Evolutionary conservation across 2,797 vertebrate genomes (phyloP).

Genomic region (Luscinia megarhynchos): DNA sequence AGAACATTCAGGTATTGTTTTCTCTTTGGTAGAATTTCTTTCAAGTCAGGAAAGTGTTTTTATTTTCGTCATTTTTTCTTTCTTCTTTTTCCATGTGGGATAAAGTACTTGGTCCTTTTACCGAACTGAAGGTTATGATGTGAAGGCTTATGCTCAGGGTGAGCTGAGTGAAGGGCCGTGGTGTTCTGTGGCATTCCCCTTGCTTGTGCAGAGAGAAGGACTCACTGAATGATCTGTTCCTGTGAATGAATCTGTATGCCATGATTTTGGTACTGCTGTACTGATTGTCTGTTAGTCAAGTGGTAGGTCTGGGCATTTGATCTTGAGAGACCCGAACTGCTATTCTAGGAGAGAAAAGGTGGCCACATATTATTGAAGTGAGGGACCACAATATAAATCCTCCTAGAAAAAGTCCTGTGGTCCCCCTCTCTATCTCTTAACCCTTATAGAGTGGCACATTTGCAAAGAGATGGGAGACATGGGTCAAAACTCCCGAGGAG

Average conservation of each 20-base stretch:
- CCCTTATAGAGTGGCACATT: background rate
- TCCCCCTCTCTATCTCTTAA: background rate
- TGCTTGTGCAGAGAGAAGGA: background rate
- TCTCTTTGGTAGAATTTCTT: background rate
- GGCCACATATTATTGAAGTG: background rate
- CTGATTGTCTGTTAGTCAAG: background rate
- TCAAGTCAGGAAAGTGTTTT: background rate
- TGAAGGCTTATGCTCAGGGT: background rate
- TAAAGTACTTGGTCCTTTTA: background rate
- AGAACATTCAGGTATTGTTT: background rate
- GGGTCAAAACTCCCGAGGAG: rapidly evolving
- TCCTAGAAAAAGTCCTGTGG: background rate
- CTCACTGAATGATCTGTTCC: background rate
- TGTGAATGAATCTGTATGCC: background rate
- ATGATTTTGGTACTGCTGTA: background rate
- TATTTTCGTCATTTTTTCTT: rapidly evolving
- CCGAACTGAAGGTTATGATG: background rate
- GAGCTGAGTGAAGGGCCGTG: background rate
- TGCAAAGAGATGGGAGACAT: background rate
- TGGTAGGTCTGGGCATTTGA: background rate
- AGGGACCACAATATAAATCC: background rate
- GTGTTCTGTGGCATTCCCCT: background rate
- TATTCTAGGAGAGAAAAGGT: background rate
- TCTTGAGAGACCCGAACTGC: background rate
- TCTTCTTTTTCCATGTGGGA: no score